Base-by-base conservation (phyloP, 2,888 invertebrate genomes). In the Conchocele bisecta region DNA sequence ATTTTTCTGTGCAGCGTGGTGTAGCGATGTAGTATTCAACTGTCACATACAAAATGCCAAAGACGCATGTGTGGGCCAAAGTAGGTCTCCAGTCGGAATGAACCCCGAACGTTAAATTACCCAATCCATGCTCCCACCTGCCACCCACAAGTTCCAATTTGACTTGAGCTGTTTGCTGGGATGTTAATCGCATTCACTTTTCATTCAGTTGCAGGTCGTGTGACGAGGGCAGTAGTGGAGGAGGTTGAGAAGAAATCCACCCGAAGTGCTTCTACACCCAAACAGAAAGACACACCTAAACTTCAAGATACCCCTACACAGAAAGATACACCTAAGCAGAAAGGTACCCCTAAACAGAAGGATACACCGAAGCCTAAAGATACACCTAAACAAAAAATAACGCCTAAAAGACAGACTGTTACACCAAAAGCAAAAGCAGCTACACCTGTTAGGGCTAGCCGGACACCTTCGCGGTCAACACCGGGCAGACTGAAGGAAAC, bases 221-320 rank as follows among this genome's bases (percentile, higher is more conserved):
- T 79, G 7, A 83, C 83, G 39, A 69, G 82, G 35, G 73, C 75
- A 51, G 81, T 75, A 3, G 70, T 83, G 2, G 73, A 81, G 50
- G 79, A 81, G 31, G 78, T 50, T n/a, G 81, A 79, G 39, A 67
- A 73, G 42, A 54, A 37, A 63, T 66, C 6, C n/a, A n/a, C n/a
- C 69, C 68, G 44, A 75, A 59, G 29, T 29, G 50, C 35, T 20
- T 59, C 24, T 24, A 69, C 77, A 6, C 73, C 73, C 11, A 66
- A 58, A 61, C 57, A 65, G 33, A 73, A 65, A 58, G 56, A 39
- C 28, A 70, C 70, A 22, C 70, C 73, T 6, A 69, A 72, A 57
- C 53, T 51, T 13, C 71, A 64, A 35, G 24, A 63, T 29, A 44
- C 44, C 24, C 37, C 22, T 22, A 26, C 39, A 53, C 15, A 17